Base-by-base conservation (phyloP, 1,140 invertebrate genomes). In the Nylanderia fulva region DNA sequence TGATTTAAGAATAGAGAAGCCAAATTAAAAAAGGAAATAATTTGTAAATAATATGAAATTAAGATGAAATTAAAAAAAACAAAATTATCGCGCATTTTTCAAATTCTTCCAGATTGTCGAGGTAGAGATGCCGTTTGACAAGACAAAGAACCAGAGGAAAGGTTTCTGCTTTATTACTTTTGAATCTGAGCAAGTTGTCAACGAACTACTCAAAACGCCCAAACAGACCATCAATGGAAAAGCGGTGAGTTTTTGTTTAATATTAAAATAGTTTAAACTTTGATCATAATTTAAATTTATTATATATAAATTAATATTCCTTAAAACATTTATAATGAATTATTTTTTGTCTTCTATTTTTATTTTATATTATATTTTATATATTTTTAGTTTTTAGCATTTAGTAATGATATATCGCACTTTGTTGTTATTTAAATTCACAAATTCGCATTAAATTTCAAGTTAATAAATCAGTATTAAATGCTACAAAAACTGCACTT, bases 101-200 rank as follows among this genome's bases (percentile, higher is more conserved):
- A 48, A 48, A 48, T 48, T 74, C 85, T 89, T 92, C 92, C 92
- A 98, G 98, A 98, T 99, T 88, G 96, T 98, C 72, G 98, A 99
- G 91, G 96, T 99, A 77, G 98, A 99, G 95, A 98, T 99, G 97
- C 98, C 99, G 76, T 99, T 98, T 93, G 98, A 99, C 93, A 99
- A 99, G 94, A 97, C 97, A 94, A 99, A 99, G 95, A 99, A 98
- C 92, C 98, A 99, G 94, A 96, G 98, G 88, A 98, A 99, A 95
- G 98, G 97, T 80, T 99, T 99, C 95, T 98, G 98, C 94, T 99
- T 99, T 93, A 98, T 99, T 92, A 98, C 98, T 86, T 99, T 98
- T 94, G 98, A 98, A 93, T 98, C 98, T 61, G 98, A 98, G 94
- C 97, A 98, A 93, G 97, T 98, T 66, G 98, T 98, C 11, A 98